phyloP scores from a whole-genome alignment of 2,797 vertebrate genomes.

The Hylomyscus alleni region DNA sequence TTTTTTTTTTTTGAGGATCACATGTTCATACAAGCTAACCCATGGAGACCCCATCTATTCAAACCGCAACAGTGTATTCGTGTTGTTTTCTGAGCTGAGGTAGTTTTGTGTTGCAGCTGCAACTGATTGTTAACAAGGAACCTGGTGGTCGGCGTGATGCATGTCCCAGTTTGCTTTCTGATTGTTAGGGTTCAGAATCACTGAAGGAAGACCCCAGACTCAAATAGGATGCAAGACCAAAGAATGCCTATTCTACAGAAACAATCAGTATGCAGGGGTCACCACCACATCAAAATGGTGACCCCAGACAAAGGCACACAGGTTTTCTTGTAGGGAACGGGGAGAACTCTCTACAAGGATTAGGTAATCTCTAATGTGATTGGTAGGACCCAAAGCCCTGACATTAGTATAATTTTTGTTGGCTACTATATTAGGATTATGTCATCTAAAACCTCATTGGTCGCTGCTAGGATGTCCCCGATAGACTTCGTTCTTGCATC shows the following conservation, averaged over 20 bases:
- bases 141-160: conserved; percentile 59
- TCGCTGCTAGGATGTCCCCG: background rate
- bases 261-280: background rate
- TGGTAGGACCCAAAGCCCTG: background rate
- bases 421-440: background rate
- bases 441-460: background rate
- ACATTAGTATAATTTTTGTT: background rate
- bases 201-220: background rate
- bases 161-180: background rate
- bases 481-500: background rate
- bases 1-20: background rate
- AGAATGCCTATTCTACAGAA: background rate
- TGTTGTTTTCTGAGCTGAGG: conserved; percentile 1
- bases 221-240: background rate
- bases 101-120: conserved; percentile 2
- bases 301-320: background rate
- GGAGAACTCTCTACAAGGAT: background rate
- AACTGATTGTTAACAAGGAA: conserved; percentile 10
- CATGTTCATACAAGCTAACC: background rate
- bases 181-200: background rate
- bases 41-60: background rate
- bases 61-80: background rate
- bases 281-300: background rate
- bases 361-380: background rate
- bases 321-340: background rate